Base-by-base conservation (phyloP, 2,888 invertebrate genomes). In the Cephonodes hylas region DNA sequence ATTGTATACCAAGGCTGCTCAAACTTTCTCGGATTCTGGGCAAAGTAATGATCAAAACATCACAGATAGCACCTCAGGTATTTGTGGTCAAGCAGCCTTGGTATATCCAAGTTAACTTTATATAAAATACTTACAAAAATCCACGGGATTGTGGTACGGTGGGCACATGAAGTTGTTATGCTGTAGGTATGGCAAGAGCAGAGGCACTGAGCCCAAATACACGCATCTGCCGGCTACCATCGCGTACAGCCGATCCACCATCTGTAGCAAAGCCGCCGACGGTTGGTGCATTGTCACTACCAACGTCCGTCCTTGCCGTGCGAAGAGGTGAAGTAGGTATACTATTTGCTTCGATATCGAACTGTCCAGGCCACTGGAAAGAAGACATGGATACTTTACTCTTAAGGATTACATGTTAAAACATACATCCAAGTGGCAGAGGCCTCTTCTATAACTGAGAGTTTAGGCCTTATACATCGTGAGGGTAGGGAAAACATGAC, bases 261-360 rank as follows among this genome's bases (percentile, higher is more conserved):
- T 96, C 76, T 96, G 95, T 74, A 98, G 95, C 48, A 98, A 93
- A 58, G 95, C 92, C 2, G 97, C 97, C 64, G 97, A 97, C 0
- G 98, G 98, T 84, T 98, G 98, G 86, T 98, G 98, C 78, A 98
- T 97, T 18, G 97, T 96, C 77, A 97, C 96, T 61, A 98, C 94
- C 64, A 98, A 95, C 2, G 97, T 98, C 70, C 97, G 93, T 7
- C 98, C 98, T 75, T 97, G 96, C 63, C 93, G 85, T 0, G 98
- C 97, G 70, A 99, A 86, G 68, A 96, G 94, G 85, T 96, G 97
- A 59, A 99, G 93, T 64, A 98, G 85, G 64, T 94, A 93, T 61
- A 98, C 92, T 81, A 97, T 95, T 83, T 98, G 97, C 84, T 96
- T 96, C 63, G 97, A 96, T 46, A 96, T 95, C 42, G 96, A 80